Evolutionary conservation across 2,113 vertebrate species (phyloP).

Genomic region (Lutjanus erythropterus): DNA sequence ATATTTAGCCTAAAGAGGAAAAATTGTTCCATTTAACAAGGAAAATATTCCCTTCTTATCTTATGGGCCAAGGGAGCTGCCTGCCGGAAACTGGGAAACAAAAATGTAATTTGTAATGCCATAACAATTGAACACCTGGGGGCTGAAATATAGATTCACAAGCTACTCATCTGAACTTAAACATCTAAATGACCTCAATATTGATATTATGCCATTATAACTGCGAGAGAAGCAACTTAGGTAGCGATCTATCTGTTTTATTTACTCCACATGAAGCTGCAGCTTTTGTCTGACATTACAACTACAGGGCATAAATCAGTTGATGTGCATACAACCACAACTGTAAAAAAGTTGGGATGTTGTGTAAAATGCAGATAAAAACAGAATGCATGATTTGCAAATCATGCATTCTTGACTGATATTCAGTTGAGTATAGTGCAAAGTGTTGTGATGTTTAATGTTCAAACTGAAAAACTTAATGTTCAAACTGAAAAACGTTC

Average conservation of each 20-base stretch:
- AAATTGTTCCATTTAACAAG: slow-evolving; percentile 58
- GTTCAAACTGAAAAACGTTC: no score
- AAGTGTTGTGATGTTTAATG: no score
- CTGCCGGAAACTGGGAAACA: slow-evolving; percentile 27
- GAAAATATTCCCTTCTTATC: slow-evolving; percentile 46
- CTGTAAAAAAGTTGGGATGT: no score
- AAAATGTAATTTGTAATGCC: slow-evolving; percentile 30
- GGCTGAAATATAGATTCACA: slow-evolving; percentile 34
- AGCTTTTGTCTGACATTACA: slow-evolving; percentile 25
- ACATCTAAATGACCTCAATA: slow-evolving; percentile 41
- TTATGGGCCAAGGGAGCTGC: background rate
- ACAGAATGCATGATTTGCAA: no score
- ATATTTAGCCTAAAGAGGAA: slow-evolving; percentile 60
- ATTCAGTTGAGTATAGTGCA: no score
- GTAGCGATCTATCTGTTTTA: background rate
- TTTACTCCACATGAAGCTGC: background rate
- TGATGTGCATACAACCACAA: slow-evolving; percentile 19
- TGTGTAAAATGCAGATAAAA: no score
- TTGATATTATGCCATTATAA: slow-evolving; percentile 4
- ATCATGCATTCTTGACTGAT: no score
- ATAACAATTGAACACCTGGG: slow-evolving; percentile 33
- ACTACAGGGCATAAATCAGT: slow-evolving; percentile 7
- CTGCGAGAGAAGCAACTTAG: background rate
- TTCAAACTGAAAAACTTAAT: no score
- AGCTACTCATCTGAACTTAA: slow-evolving; percentile 19